Evolutionary conservation across 2,888 invertebrate species (phyloP).

Genomic region (Encarsia formosa): DNA sequence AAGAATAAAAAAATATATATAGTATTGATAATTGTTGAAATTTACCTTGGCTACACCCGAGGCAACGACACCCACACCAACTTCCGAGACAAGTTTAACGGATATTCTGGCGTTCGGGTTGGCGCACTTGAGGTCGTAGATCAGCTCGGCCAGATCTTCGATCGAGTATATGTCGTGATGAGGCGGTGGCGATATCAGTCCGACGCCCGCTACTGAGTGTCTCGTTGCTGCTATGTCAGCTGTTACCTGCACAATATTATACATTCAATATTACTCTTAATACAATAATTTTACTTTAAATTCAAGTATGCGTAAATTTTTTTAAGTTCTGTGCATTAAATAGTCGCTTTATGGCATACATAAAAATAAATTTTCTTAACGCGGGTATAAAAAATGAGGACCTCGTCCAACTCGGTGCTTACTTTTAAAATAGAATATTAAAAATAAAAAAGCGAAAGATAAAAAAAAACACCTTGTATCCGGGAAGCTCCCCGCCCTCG

Average conservation of each 20-base stretch:
- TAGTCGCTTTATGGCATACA: no score
- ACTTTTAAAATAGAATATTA: no score
- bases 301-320: no score
- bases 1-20: no score
- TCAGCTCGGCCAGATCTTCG: slow-evolving; percentile 96
- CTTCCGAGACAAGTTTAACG: slow-evolving; percentile 97
- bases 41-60: slow-evolving; percentile 92
- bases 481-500: slow-evolving; percentile 96
- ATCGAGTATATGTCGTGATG: slow-evolving; percentile 99
- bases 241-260: slow-evolving; percentile 78
- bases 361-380: no score
- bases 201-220: slow-evolving; percentile 94
- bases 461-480: slow-evolving; percentile 72
- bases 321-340: no score
- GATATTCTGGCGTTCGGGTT: slow-evolving; percentile 94
- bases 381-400: no score
- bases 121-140: slow-evolving; percentile 96
- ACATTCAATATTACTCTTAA: slow-evolving; percentile 3
- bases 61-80: slow-evolving; percentile 98
- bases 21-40: neutral
- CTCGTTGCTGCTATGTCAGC: slow-evolving; percentile 92
- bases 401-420: no score
- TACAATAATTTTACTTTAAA: no score
- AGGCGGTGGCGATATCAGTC: slow-evolving; percentile 96
- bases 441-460: neutral